phyloP scores from a whole-genome alignment of 2,888 invertebrate species.

The Andrena praecox region DNA sequence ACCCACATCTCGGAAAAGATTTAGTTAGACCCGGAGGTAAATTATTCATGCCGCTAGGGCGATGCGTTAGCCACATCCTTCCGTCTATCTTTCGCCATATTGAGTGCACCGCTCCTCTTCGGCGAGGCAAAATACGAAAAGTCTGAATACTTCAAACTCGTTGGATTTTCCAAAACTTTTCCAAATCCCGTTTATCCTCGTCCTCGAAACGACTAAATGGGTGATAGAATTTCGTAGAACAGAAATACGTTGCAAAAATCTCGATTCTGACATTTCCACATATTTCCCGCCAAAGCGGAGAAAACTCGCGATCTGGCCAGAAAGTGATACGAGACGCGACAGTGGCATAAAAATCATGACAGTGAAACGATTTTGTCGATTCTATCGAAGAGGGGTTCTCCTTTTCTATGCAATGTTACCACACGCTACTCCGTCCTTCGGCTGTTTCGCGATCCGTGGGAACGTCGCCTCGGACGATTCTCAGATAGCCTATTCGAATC shows the following conservation, averaged over 20 bases:
- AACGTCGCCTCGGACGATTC: conserved; percentile 47
- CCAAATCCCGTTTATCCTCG: not conserved
- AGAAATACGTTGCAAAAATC: too few species aligned
- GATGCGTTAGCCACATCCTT: conserved; percentile 63
- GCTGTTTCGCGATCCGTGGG: conserved; percentile 52
- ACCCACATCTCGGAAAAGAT: conserved; percentile 64
- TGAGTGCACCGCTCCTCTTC: not conserved
- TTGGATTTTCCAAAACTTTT: not conserved
- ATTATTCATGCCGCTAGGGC: conserved; percentile 75
- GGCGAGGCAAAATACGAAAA: not conserved
- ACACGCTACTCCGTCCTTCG: conserved; percentile 27
- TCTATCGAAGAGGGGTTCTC: conserved; percentile 37
- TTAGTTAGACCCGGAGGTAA: conserved; percentile 77
- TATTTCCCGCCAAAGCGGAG: conserved; percentile 19
- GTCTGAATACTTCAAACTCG: not conserved
- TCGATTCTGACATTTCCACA: too few species aligned
- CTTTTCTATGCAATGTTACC: conserved; percentile 38
- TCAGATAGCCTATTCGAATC: conserved; percentile 44
- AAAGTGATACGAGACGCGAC: not conserved
- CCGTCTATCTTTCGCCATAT: conserved; percentile 14
- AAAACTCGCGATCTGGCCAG: not conserved
- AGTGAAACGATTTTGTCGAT: conserved; percentile 30
- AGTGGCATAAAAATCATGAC: conserved; percentile 7
- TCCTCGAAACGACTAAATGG: not conserved
- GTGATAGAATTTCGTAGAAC: not conserved